Conservation (phyloP, 2,797 vertebrate genomes). For the Eulemur coronatus region DNA sequence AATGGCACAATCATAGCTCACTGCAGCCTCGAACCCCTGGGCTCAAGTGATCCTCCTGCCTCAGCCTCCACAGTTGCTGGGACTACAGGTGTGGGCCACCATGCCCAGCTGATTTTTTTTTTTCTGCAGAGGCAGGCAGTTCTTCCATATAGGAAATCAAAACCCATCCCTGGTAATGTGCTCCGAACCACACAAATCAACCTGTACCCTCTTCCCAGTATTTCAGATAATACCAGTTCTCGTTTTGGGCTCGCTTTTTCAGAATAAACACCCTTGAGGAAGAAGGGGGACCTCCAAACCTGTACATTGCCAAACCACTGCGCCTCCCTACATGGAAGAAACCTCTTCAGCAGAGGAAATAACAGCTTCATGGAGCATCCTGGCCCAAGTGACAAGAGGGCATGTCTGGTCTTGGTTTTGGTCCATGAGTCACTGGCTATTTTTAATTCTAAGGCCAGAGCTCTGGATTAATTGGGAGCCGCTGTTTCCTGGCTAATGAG, state of each 20-base stretch:
- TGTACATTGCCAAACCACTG: not conserved
- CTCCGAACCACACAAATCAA: not conserved
- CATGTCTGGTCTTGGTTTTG: not conserved
- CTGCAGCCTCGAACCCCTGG: not conserved
- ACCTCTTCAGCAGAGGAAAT: not conserved
- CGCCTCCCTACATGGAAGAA: not conserved
- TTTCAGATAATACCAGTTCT: not conserved
- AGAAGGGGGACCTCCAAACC: not conserved
- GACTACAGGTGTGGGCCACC: not conserved
- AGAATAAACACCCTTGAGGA: not conserved
- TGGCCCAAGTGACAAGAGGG: not conserved
- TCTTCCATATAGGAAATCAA: not conserved
- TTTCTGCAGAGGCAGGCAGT: not conserved
- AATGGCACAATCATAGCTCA: not conserved
- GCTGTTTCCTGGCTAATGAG: not conserved
- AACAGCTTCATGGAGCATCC: not conserved
- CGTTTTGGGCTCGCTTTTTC: not conserved
- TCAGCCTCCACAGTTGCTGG: not conserved
- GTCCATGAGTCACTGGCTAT: not conserved
- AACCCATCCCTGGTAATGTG: not conserved
- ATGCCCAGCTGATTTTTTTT: not conserved
- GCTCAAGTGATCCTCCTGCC: not conserved
- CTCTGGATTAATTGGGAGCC: accelerated
- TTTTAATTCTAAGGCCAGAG: not conserved
- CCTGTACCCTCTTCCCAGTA: no score